Conservation (phyloP, 2,113 vertebrate species). For the Elanus axillaris region DNA sequence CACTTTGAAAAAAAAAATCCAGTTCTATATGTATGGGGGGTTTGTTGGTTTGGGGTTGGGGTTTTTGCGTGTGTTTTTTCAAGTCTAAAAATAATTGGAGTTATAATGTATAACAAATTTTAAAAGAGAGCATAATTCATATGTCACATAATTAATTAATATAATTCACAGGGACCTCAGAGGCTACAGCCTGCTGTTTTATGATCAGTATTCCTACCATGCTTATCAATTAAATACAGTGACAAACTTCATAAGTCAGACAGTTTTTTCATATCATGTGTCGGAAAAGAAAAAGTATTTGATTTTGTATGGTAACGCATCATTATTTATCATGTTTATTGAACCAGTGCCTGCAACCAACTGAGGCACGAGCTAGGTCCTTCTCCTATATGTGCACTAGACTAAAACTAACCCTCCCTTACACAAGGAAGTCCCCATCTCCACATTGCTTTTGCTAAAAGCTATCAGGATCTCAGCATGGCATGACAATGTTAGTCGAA, state of each 20-base stretch:
- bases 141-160: conserved; percentile 28
- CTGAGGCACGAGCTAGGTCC: background rate
- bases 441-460: background rate
- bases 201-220: conserved; percentile 29
- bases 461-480: background rate
- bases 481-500: background rate
- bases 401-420: background rate
- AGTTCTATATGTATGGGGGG: fast-evolving
- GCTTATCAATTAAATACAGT: conserved; percentile 28
- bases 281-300: conserved; percentile 29
- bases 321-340: background rate
- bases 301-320: background rate
- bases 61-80: background rate
- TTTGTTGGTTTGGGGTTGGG: background rate
- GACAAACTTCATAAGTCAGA: conserved; percentile 24
- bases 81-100: background rate
- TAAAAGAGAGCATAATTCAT: background rate
- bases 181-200: conserved; percentile 14
- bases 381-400: background rate
- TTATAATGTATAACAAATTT: background rate
- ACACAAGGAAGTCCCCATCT: background rate
- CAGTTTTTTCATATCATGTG: conserved; percentile 1
- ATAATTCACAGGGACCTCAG: conserved; percentile 11
- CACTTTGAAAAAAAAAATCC: background rate
- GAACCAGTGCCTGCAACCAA: background rate